Conservation (phyloP, 2,797 vertebrate genomes). For the Channa striata region DNA sequence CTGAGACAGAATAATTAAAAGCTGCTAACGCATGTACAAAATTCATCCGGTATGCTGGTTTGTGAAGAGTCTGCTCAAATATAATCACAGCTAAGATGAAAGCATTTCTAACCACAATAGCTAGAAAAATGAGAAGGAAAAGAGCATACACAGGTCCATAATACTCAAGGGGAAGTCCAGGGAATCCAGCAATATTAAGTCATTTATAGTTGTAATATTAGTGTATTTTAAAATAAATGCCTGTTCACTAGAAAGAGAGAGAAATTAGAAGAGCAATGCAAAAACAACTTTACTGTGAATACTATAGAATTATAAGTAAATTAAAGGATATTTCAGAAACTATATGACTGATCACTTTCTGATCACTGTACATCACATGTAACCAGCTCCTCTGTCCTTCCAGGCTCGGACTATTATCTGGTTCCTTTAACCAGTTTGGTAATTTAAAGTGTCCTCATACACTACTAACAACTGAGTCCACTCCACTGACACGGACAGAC, state of each 20-base stretch:
- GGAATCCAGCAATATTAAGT: constrained; percentile 79
- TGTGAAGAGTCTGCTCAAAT: constrained; percentile 70
- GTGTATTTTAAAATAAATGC: constrained; percentile 39
- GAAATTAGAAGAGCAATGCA: not conserved
- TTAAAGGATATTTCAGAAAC: no score
- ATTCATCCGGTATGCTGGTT: constrained; percentile 75
- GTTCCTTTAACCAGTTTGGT: not conserved
- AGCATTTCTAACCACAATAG: constrained; percentile 72
- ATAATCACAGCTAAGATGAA: constrained; percentile 70
- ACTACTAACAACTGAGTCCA: no score
- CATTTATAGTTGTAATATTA: constrained; percentile 59
- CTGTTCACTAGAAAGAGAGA: not conserved
- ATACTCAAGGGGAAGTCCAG: constrained; percentile 66
- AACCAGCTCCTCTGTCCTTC: not conserved
- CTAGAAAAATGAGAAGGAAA: constrained; percentile 60
- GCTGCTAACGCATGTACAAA: constrained; percentile 78
- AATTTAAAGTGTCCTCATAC: not conserved
- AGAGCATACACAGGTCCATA: constrained; percentile 47
- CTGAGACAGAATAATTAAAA: constrained; percentile 65
- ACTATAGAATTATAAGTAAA: no score
- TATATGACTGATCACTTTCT: no score
- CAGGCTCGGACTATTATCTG: accelerated
- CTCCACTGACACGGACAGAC: no score
- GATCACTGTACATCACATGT: no score
- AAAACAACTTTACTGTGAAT: no score